These are phyloP conservation scores for Channallabes apus DNA, from an alignment of 2,797 vertebrate genomes.

Conservation along the genomic window DNA sequence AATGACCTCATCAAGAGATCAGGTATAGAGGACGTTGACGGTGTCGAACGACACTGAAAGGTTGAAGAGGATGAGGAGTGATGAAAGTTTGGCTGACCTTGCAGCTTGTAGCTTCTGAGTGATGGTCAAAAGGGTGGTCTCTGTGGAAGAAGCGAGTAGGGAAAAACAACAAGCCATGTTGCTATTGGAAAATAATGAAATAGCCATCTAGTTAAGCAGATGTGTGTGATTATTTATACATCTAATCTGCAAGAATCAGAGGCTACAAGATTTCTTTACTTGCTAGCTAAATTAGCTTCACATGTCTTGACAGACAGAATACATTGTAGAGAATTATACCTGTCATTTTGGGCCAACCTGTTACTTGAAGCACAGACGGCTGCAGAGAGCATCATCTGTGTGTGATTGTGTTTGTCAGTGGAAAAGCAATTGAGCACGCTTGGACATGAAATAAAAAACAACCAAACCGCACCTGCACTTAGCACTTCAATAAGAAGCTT, in stretches of 20 bases:
- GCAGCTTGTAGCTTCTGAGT: no score
- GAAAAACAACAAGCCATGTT: not conserved
- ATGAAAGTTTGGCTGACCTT: no score
- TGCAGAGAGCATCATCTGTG: not conserved
- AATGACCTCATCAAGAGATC: no score
- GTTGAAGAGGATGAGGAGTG: no score
- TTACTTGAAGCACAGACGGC: not conserved
- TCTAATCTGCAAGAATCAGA: not conserved
- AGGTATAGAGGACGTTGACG: no score
- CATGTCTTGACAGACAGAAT: not conserved
- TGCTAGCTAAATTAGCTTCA: not conserved
- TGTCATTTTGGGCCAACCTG: not conserved
- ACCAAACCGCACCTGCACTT: conserved; percentile 18
- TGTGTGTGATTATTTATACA: not conserved
- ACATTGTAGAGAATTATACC: not conserved
- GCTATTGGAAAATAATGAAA: not conserved
- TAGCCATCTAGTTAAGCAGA: not conserved
- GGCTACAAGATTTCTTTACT: not conserved
- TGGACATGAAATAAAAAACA: conserved; percentile 21
- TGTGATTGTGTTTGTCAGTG: conserved; percentile 5
- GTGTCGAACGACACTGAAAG: no score
- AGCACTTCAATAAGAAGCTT: conserved; percentile 8
- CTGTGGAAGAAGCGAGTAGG: not conserved
- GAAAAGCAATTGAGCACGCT: conserved; percentile 14
- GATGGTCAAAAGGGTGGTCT: no score